phyloP scores from a whole-genome alignment of 1,140 invertebrate genomes.

The Drosophila nigrodunni region DNA sequence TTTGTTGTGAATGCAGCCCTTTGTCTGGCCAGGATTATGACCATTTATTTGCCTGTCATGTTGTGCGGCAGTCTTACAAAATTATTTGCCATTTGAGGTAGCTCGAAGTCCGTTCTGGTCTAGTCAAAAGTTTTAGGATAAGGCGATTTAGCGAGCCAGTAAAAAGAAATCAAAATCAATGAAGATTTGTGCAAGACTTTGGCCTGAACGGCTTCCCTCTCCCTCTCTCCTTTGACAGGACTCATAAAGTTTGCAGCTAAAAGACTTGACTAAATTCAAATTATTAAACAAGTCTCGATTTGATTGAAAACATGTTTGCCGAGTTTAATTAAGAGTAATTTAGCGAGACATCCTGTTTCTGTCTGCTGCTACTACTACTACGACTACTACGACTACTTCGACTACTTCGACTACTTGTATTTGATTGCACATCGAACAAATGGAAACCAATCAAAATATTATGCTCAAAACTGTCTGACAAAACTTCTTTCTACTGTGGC shows the following conservation, averaged over 20 bases:
- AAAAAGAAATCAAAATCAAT: conserved; percentile 78
- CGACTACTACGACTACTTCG: too few relatives aligned
- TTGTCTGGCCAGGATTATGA: conserved; percentile 77
- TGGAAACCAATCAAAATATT: conserved; percentile 69
- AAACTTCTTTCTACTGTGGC: conserved; percentile 29
- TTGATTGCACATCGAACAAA: conserved; percentile 36
- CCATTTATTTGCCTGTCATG: conserved; percentile 75
- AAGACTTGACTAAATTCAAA: conserved; percentile 49
- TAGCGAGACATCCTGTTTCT: conserved; percentile 8
- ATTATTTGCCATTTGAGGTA: conserved; percentile 43
- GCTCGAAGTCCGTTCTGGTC: conserved; percentile 18
- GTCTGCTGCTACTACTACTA: neutral
- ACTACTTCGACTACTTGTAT: neutral
- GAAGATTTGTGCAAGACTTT: conserved; percentile 50
- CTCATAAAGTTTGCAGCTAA: conserved; percentile 54
- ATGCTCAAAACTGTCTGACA: conserved; percentile 25
- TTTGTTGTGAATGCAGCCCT: conserved; percentile 37
- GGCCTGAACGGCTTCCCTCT: conserved; percentile 44
- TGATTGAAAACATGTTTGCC: conserved; percentile 5
- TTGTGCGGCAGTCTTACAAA: conserved; percentile 46
- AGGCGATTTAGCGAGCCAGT: conserved; percentile 63
- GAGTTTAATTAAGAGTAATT: conserved; percentile 12
- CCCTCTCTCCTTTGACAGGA: conserved; percentile 26
- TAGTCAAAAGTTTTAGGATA: conserved; percentile 59
- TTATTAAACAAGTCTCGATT: conserved; percentile 56